These are phyloP conservation scores for Sarcophaga carnaria DNA, from an alignment of 2,888 invertebrate genomes.

Conservation along the genomic window DNA sequence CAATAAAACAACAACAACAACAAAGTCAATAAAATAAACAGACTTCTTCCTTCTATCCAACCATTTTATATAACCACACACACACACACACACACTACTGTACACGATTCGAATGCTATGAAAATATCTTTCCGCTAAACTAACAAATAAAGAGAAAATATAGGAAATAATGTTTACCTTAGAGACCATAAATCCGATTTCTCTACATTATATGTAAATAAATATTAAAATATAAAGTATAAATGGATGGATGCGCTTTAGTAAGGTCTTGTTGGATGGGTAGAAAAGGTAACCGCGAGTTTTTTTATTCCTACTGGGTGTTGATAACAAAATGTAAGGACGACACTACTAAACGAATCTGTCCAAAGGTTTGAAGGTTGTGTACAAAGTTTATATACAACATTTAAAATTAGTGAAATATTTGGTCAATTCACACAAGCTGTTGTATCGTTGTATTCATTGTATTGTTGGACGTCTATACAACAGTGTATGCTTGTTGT, in stretches of 20 bases:
- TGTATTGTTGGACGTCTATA: too few species aligned
- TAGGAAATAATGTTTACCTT: constrained; percentile 32
- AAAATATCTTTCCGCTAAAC: constrained; percentile 13
- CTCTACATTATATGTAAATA: constrained; percentile 25
- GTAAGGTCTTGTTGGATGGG: too few species aligned
- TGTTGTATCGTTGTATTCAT: too few species aligned
- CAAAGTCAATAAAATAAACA: not conserved
- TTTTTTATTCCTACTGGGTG: too few species aligned
- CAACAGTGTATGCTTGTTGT: too few species aligned
- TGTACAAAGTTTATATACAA: too few species aligned
- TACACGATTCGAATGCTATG: not conserved
- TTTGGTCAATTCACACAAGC: too few species aligned
- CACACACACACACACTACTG: not conserved
- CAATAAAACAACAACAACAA: not conserved
- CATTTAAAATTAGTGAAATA: too few species aligned
- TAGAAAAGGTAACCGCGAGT: too few species aligned
- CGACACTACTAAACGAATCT: too few species aligned
- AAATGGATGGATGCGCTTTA: not conserved
- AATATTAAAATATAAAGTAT: not conserved
- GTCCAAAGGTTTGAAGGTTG: too few species aligned
- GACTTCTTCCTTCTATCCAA: not conserved
- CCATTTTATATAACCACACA: not conserved
- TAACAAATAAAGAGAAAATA: constrained; percentile 13
- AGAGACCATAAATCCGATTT: constrained; percentile 18
- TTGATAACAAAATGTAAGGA: too few species aligned